A percentile compares a stretch with the other conserved stretches of the same genome.
Conservation (phyloP, 2,888 invertebrate species). For the Melanargia galathea region DNA sequence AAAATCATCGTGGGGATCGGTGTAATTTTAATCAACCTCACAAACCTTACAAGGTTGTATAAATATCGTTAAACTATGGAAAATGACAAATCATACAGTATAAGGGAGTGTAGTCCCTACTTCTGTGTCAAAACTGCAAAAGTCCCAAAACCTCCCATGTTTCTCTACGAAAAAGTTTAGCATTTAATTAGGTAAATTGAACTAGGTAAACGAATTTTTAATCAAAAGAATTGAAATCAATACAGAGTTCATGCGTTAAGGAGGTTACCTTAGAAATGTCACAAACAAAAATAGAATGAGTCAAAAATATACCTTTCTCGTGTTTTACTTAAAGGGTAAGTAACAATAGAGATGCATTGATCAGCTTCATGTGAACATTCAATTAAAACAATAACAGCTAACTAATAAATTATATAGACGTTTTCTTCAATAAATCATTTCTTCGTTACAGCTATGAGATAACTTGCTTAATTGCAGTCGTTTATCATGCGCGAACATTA, state of each 20-base stretch:
- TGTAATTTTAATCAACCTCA: not conserved
- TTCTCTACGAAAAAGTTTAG: no score
- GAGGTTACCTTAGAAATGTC: not conserved
- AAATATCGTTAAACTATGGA: no score
- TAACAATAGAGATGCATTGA: not conserved
- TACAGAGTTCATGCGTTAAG: not conserved
- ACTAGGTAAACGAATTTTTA: no score
- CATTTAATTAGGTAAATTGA: no score
- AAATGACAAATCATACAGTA: no score
- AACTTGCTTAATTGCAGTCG: conserved; percentile 17
- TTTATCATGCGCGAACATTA: conserved; percentile 18
- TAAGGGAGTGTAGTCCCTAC: no score
- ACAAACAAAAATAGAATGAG: not conserved
- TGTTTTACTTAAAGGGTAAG: not conserved
- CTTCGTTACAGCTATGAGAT: conserved; percentile 22
- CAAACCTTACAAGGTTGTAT: no score
- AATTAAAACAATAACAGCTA: conserved; percentile 7
- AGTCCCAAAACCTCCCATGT: no score
- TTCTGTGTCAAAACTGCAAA: no score
- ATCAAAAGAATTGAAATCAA: no score
- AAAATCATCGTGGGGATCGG: no score
- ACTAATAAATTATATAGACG: conserved; percentile 2
- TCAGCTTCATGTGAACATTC: not conserved
- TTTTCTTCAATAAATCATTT: conserved; percentile 21
- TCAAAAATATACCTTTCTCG: not conserved